These are phyloP conservation scores for Notolabrus celidotus DNA, from an alignment of 2,797 vertebrate genomes.

Conservation along the genomic window DNA sequence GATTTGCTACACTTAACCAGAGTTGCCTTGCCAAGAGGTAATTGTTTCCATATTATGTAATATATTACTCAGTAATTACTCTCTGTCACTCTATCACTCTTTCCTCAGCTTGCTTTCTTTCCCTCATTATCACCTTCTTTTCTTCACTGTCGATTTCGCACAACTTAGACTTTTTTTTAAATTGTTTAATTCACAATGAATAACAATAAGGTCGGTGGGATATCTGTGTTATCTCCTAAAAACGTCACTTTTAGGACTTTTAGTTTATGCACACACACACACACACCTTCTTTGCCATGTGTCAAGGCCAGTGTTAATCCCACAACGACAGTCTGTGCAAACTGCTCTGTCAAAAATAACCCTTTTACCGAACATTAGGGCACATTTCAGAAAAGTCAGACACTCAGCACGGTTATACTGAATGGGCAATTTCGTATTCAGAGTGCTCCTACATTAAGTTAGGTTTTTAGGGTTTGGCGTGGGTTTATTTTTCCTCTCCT, in stretches of 20 bases:
- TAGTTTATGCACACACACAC: too few species aligned
- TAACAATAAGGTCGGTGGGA: too few species aligned
- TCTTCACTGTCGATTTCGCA: too few species aligned
- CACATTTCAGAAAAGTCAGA: constrained; percentile 51
- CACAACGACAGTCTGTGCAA: constrained; percentile 35
- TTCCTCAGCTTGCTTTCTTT: constrained; percentile 25
- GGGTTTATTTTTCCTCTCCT: constrained; percentile 77
- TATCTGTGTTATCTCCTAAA: too few species aligned
- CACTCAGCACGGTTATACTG: constrained; percentile 50
- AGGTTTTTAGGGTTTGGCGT: constrained; percentile 72
- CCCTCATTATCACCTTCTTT: constrained; percentile 49
- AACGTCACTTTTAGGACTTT: too few species aligned
- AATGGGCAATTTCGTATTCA: constrained; percentile 66
- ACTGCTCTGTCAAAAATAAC: constrained; percentile 54
- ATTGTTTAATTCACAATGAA: too few species aligned
- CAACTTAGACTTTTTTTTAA: too few species aligned
- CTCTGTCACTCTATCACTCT: constrained; percentile 35
- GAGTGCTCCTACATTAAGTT: constrained; percentile 68
- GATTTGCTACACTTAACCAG: constrained; percentile 54
- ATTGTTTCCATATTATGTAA: constrained; percentile 79
- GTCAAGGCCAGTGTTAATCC: constrained; percentile 40
- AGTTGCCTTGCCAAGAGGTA: constrained; percentile 65
- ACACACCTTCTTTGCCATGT: neutral
- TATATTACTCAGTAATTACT: constrained; percentile 60
- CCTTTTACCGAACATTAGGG: constrained; percentile 62